Percentiles rank a stretch among this genome's conserved stretches.
Evolutionary conservation across 2,888 invertebrate genomes (phyloP).

Genomic region (Chrysolina oricalcia): DNA sequence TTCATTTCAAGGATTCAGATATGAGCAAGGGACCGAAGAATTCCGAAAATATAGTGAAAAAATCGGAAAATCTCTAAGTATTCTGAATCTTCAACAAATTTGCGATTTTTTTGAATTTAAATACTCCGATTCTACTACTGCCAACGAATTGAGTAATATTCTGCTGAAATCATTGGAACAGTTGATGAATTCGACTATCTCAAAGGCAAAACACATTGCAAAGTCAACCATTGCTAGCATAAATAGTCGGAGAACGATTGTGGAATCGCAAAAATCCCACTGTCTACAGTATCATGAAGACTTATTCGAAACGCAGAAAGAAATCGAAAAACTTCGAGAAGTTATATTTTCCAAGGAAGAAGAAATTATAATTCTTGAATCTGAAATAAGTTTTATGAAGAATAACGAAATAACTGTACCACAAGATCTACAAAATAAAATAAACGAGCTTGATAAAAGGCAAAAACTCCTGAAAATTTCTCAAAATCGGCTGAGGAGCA

Average conservation of each 20-base stretch:
- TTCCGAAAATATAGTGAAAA: not conserved
- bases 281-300: not conserved
- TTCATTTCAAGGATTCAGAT: not conserved
- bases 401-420: not conserved
- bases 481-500: no score
- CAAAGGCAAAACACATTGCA: no score
- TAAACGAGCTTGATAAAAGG: not conserved
- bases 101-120: not conserved
- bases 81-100: not conserved
- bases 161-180: no score
- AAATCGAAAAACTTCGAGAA: not conserved
- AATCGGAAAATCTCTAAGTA: not conserved
- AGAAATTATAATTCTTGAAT: not conserved
- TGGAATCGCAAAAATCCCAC: not conserved
- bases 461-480: conserved; percentile 1
- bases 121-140: not conserved
- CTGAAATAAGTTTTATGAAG: not conserved
- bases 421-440: not conserved
- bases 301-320: not conserved
- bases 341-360: not conserved
- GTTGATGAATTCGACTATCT: no score
- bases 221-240: not conserved
- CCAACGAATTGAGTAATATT: not conserved
- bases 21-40: not conserved
- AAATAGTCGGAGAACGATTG: not conserved